Percentiles rank a stretch among this genome's conserved stretches.
These are phyloP conservation scores for Enteromius afrohamiltoni DNA, from an alignment of 2,797 vertebrate species.

Conservation along the genomic window DNA sequence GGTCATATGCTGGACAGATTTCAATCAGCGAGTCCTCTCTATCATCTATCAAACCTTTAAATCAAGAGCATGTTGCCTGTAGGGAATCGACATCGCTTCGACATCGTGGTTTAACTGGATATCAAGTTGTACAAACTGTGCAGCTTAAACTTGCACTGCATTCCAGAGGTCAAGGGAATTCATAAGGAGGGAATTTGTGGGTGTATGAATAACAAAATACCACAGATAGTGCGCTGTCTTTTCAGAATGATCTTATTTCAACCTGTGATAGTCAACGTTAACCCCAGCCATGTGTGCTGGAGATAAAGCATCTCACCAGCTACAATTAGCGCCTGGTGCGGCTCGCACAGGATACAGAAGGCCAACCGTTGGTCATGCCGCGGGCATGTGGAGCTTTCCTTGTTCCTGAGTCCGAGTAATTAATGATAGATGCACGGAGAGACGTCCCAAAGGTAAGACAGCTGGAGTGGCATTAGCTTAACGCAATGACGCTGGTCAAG, in stretches of 20 bases:
- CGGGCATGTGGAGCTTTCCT: constrained; percentile 3
- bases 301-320: constrained; percentile 34
- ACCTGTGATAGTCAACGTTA: background rate
- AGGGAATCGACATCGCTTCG: background rate
- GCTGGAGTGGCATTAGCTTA: constrained; percentile 10
- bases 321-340: constrained; percentile 7
- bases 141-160: background rate
- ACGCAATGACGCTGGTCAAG: constrained; percentile 14
- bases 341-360: constrained; percentile 15
- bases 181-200: constrained; percentile 7
- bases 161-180: constrained; percentile 7
- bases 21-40: background rate
- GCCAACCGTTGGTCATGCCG: constrained; percentile 28
- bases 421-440: constrained; percentile 30
- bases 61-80: background rate
- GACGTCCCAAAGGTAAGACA: background rate
- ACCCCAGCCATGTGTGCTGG: constrained; percentile 7
- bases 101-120: background rate
- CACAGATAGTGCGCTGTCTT: constrained; percentile 4
- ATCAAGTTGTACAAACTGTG: background rate
- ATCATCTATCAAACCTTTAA: constrained; percentile 4
- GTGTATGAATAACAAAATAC: background rate
- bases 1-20: constrained; percentile 20
- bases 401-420: background rate
- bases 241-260: background rate